Evolutionary conservation across 2,888 invertebrate species (phyloP), one percentile per base, ranked within the genome.

Genomic region (Lasioglossum calceatum): DNA sequence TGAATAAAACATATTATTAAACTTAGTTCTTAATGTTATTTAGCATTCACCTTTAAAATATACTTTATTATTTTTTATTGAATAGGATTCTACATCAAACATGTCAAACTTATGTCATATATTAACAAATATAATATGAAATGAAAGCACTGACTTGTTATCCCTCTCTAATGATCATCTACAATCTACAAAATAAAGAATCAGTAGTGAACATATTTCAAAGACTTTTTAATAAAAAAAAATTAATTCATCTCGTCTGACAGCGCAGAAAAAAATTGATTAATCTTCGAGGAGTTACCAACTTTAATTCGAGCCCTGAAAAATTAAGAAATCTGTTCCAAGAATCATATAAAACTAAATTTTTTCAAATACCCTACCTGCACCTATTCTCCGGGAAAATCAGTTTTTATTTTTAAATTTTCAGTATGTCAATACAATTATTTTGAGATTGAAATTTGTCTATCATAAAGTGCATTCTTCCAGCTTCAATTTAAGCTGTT

Each of bases 1-100:
- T 91, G 89, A 94, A 93, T 94, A 93, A 94, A 93, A 92, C 90
- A 92, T 90, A 92, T 92, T 92, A 89, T 93, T 88, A 88, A 86
- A 90, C 81, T 72, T 50, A 42, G 72, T 67, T 58, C 47, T 83
- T 72, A 85, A 50, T 50, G 61, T 86, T 73, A 32, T 80, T 77
- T 77, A 58, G 79, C 72, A 10, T 32, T 73, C 27, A 86, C 75
- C 75, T 42, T 12, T 23, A 70, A 77, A 36, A 54, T 42, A 64
- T 42, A 32, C 32, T 27, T 47, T 27, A 81, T 58, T 39, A 42
- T 64, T 47, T 73, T 73, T 50, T 58, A 64, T 80, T 82, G 36
- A 19, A 61, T 64, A 64, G 32, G 39, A 36, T 61, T 64, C 80
- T 42, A 27, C 42, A 44, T 54, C 19, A 27, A 76, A 61, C 47